Base-by-base conservation (phyloP, 1,140 invertebrate species). In the Panagrolaimus sp. region DNA sequence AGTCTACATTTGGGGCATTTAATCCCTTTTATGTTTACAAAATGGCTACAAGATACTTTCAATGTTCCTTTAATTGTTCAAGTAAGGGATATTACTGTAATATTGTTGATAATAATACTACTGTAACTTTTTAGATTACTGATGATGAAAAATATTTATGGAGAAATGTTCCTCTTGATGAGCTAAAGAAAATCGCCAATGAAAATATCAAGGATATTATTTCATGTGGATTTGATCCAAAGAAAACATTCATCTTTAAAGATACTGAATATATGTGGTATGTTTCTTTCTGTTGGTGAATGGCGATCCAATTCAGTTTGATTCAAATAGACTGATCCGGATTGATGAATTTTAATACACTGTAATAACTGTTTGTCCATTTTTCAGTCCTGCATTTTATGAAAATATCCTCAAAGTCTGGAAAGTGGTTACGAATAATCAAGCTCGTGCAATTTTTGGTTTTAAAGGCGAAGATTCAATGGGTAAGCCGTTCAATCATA, bases 81-180 rank as follows among this genome's bases (percentile, higher is more conserved):
- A 72, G 78, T 83, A 44, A 13, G 44, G 7, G 20, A 57, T 65
- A 9, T 16, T 23, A 9, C 1, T 0, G n/a, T 47, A 7, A 14
- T 69, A 5, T 74, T 31, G 20, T 51, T 16, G 11, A 16, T 63
- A 27, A 8, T 70, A 53, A 27, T 14, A 20, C 23, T 73, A n/a
- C n/a, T n/a, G n/a, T n/a, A n/a, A n/a, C 14, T 38, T 48, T 65
- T 13, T 13, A 99, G 83, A 84, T 99, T 71, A 98, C 96, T 0
- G 96, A 99, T 83, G 96, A 99, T 85, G 96, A 99, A 84, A 99
- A 99, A 83, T 92, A 89, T 42, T 87, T 98, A 76, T 99, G 96
- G 96, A 96, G 92, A 84, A 92, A 98, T 83, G 84, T 98, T 31
- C 90, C 89, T 70, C 80, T 97, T 23, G 94, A 98, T 78, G 90